Evolutionary conservation across 2,888 invertebrate species (phyloP).

Genomic region (Arge pagana): DNA sequence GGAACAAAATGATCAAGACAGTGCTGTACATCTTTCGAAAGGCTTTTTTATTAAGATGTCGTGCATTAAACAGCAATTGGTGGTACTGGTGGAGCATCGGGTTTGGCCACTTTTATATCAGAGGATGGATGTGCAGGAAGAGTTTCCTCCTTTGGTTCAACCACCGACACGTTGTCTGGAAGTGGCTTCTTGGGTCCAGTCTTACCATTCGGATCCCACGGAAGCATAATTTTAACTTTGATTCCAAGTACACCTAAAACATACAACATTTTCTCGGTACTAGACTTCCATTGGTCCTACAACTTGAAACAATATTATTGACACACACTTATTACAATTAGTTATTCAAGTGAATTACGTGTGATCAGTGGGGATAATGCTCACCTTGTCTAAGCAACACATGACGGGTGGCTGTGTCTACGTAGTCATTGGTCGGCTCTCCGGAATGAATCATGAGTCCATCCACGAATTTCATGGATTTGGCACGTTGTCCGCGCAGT

Average conservation of each 20-base stretch:
- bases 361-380: no score
- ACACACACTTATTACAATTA: no score
- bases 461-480: constrained; percentile 99
- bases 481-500: constrained; percentile 97
- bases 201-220: constrained; percentile 97
- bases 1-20: no score
- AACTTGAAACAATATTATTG: constrained; percentile 4
- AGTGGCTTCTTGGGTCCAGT: constrained; percentile 96
- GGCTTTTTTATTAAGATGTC: constrained; percentile 31
- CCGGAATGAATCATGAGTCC: constrained; percentile 99
- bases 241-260: constrained; percentile 63
- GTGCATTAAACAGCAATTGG: constrained; percentile 56
- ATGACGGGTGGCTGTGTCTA: constrained; percentile 97
- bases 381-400: constrained; percentile 94
- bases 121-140: constrained; percentile 73
- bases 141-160: constrained; percentile 95
- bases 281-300: neutral
- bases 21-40: constrained; percentile 14
- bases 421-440: constrained; percentile 97
- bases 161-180: constrained; percentile 96
- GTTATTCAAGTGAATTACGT: no score
- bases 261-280: constrained; percentile 16
- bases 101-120: constrained; percentile 75
- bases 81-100: constrained; percentile 61
- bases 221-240: constrained; percentile 98